phyloP scores from a whole-genome alignment of 37 sponge, comb jelly and placozoan species.

The Spongilla lacustris region DNA sequence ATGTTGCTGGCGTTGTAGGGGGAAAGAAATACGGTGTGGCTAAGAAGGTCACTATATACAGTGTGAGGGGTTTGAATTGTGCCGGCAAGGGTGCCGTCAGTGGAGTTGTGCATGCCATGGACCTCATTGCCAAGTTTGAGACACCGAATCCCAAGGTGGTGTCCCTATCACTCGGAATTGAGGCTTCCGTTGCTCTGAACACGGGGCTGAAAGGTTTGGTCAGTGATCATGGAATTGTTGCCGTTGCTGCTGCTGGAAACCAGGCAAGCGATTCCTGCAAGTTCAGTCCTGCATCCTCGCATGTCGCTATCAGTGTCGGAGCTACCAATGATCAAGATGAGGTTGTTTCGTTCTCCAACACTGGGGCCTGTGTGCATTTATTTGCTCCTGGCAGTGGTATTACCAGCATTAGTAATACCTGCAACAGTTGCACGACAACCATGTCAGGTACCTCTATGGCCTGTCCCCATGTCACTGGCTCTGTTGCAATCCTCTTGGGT shows the following conservation, averaged over 20 bases:
- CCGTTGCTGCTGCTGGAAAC: constrained; percentile 76
- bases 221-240: constrained; percentile 31
- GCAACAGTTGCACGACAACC: constrained; percentile 53
- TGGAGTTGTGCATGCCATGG: constrained; percentile 69
- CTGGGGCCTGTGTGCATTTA: constrained; percentile 68
- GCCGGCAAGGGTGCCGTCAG: constrained; percentile 70
- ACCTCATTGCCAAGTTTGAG: constrained; percentile 25
- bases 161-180: constrained; percentile 74
- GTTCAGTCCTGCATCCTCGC: constrained; percentile 67
- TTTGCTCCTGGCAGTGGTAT: constrained; percentile 75
- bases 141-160: constrained; percentile 41
- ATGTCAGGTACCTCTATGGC: constrained; percentile 88
- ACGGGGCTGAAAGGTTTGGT: constrained; percentile 39
- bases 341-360: constrained; percentile 61
- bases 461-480: constrained; percentile 75
- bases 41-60: constrained; percentile 61
- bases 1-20: constrained; percentile 76
- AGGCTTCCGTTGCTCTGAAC: constrained; percentile 22
- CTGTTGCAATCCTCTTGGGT: constrained; percentile 57
- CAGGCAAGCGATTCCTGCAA: constrained; percentile 68
- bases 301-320: constrained; percentile 55
- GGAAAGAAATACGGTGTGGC: constrained; percentile 79
- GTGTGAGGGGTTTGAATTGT: constrained; percentile 66
- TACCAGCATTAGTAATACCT: constrained; percentile 41
- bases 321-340: constrained; percentile 73